A percentile compares a stretch with the other conserved stretches of the same genome.
Evolutionary conservation across 2,113 vertebrate species (phyloP).

Genomic region (Lepus americanus): DNA sequence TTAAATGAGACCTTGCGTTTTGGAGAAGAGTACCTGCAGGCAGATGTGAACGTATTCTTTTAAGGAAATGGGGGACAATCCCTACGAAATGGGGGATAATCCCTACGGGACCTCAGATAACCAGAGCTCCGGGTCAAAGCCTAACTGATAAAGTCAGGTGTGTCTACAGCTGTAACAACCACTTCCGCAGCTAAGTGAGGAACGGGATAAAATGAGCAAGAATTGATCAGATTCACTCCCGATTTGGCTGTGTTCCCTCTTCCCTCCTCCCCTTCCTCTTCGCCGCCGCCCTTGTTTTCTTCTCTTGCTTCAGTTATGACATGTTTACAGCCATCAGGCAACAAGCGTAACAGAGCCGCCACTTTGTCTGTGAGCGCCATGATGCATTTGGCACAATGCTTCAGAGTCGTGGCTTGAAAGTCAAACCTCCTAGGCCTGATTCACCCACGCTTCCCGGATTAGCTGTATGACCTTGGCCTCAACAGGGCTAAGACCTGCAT

Average conservation of each 20-base stretch:
- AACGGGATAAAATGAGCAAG: constrained; percentile 37
- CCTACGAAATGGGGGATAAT: not conserved
- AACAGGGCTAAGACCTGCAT: not conserved
- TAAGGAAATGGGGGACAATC: not conserved
- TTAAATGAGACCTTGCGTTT: constrained; percentile 44
- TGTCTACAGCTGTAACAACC: not conserved
- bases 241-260: constrained; percentile 33
- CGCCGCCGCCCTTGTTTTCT: not conserved
- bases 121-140: constrained; percentile 13
- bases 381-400: not conserved
- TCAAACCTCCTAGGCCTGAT: not conserved
- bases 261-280: not conserved
- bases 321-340: not conserved
- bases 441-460: not conserved
- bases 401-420: not conserved
- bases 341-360: not conserved
- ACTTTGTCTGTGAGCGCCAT: not conserved
- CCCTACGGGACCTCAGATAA: not conserved
- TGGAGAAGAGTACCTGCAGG: not conserved
- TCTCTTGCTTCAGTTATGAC: constrained; percentile 22
- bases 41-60: not conserved
- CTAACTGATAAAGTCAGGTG: not conserved
- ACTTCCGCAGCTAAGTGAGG: constrained; percentile 40
- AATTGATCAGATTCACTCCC: constrained; percentile 59
- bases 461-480: not conserved